Conservation (phyloP, 2,113 vertebrate genomes). For the Gadus macrocephalus region DNA sequence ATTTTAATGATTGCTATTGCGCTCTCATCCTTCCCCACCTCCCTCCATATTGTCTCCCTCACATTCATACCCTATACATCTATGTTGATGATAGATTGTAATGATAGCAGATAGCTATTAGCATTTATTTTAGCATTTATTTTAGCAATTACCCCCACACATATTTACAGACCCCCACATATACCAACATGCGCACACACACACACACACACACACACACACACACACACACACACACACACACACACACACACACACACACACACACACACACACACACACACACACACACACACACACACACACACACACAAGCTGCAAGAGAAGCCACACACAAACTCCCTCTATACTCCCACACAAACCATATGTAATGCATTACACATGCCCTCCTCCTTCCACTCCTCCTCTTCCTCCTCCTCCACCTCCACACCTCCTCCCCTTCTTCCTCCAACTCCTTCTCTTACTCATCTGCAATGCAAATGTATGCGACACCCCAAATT, state of each 20-base stretch:
- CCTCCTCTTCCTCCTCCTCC: background rate
- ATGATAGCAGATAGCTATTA: background rate
- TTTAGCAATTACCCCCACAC: background rate
- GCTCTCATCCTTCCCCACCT: slow-evolving; percentile 1
- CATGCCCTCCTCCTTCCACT: background rate
- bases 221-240: background rate
- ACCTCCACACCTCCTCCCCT: background rate
- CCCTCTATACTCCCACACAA: too few relatives aligned
- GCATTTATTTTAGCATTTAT: background rate
- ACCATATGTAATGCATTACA: too few relatives aligned
- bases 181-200: background rate
- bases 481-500: slow-evolving; percentile 46
- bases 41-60: slow-evolving; percentile 9
- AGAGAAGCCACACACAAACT: background rate
- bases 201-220: background rate
- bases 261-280: background rate
- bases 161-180: background rate
- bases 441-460: slow-evolving; percentile 3
- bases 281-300: too few relatives aligned
- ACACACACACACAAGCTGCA: background rate
- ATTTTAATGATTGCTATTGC: slow-evolving; percentile 9
- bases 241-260: background rate
- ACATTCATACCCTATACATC: background rate
- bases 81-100: too few relatives aligned
- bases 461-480: slow-evolving; percentile 60